Evolutionary conservation across 2,113 vertebrate genomes (phyloP), one percentile per base, ranked within the genome.

Genomic region (Xyliphius kryptos): DNA sequence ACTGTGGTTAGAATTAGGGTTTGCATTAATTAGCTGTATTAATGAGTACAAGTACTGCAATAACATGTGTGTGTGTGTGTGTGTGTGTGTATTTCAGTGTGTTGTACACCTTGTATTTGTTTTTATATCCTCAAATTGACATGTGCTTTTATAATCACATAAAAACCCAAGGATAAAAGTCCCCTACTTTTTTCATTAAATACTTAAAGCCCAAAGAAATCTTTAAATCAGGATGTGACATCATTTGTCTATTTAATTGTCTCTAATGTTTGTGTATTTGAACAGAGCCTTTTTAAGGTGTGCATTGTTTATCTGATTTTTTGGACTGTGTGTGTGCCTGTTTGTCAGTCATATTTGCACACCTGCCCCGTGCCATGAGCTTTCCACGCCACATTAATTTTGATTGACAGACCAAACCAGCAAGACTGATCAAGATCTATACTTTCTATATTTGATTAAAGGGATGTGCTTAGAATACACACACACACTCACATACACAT

Each of bases 191-290:
- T 61, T 21, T 84, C 81, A 84, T 85, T 80, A 68, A 79, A 66
- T 69, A 70, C 61, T 68, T 61, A 13, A 72, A 68, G 48, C 67
- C 56, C 37, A 16, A 56, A 17, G 9, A 32, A 37, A 40, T 20
- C 52, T 16, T 10, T 52, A 20, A 46, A 63, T 38, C 61, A 85
- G 85, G 87, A 87, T 82, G 81, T 81, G 76, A 80, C 53, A 16
- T 51, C 44, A 56, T 57, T 43, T 46, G 26, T 32, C 16, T 65
- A 36, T 55, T 64, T 46, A 13, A 8, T 8, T 47, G 16, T 48
- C 41, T 37, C 66, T 59, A 50, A 37, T 56, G 37, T 68, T 48
- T 71, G 38, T 61, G 20, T 61, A 11, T 61, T 22, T 57, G 38
- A 57, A 43, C 32, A 22, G 16, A 19, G 4, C 13, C 19, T 51